Evolutionary conservation across 2,113 vertebrate species (phyloP), one percentile per base, ranked within the genome.

Genomic region (Halcyon malimbica): DNA sequence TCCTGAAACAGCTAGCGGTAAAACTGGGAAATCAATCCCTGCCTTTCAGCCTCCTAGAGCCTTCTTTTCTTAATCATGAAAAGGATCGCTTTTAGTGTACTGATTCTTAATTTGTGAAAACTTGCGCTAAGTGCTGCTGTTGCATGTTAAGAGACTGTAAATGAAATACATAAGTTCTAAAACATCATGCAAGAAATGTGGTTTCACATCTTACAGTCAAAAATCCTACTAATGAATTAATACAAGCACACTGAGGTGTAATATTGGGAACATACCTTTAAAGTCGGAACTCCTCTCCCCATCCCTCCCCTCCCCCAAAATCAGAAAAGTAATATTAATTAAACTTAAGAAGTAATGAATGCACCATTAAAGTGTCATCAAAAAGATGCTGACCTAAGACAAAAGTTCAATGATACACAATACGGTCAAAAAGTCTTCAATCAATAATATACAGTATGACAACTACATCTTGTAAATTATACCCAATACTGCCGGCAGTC

Each of bases 401-500:
- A 98, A 98, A 98, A 96, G 98, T 98, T 98, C 98, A 97, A 98
- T 98, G 98, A 99, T 98, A 99, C 99, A 99, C 98, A 98, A 99
- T 98, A 99, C 98, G 98, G 98, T 98, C 98, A 98, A 98, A 98
- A 98, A 98, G 98, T 98, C 98, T 99, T 98, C 98, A 98, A 98
- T 99, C 99, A 99, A 98, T 99, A 99, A 99, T 99, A 99, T 99
- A 99, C 99, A 99, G 99, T 99, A 99, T 98, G 99, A 99, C 99
- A 99, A 99, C 98, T 99, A 99, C 98, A 99, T 99, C 99, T 99
- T 99, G 99, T 99, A 99, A 99, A 99, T 99, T 99, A 99, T 99
- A 99, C 99, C 99, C 99, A 99, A 99, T 99, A 99, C 99, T 99
- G 99, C 99, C 99, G 99, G 99, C 99, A 99, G 99, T 99, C 99